A percentile compares a stretch with the other conserved stretches of the same genome.
phyloP scores from a whole-genome alignment of 2,113 vertebrate species.

The Poeciliopsis turrubarensis region DNA sequence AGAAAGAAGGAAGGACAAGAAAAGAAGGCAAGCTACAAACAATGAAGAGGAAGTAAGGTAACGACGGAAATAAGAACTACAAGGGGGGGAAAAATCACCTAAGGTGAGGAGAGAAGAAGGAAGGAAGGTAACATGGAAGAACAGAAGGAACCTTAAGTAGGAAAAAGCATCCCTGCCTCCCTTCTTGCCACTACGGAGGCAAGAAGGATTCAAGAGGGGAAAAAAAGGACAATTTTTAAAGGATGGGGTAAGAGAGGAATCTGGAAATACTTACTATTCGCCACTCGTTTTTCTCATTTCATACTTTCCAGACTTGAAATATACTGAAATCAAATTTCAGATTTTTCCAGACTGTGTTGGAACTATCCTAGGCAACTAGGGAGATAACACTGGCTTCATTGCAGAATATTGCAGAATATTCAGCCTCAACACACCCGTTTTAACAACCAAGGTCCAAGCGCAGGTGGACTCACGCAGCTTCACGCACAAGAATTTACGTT shows the following conservation, averaged over 20 bases:
- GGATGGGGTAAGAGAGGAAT: not conserved
- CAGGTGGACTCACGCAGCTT: slow-evolving; percentile 12
- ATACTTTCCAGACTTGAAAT: not conserved
- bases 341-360: not conserved
- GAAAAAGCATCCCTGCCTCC: not conserved
- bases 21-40: not conserved
- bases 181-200: not conserved
- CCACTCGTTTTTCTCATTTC: not conserved
- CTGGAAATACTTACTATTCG: not conserved
- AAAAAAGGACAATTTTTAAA: no score
- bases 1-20: not conserved
- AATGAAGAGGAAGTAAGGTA: not conserved
- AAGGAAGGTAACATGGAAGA: no score
- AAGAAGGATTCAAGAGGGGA: not conserved
- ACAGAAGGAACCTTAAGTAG: not conserved
- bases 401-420: slow-evolving; percentile 37
- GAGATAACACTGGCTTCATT: slow-evolving; percentile 34
- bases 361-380: slow-evolving; percentile 35
- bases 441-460: slow-evolving; percentile 18
- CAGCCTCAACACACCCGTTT: slow-evolving; percentile 20
- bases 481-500: slow-evolving; percentile 29
- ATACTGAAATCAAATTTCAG: no score
- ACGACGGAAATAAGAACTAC: no score
- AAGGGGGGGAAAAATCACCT: not conserved
- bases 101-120: no score